A percentile compares a stretch with the other conserved stretches of the same genome.
Evolutionary conservation across 37 sponge, comb jelly and placozoan genomes (phyloP).

Genomic region (Diacarnus erythraeanus): DNA sequence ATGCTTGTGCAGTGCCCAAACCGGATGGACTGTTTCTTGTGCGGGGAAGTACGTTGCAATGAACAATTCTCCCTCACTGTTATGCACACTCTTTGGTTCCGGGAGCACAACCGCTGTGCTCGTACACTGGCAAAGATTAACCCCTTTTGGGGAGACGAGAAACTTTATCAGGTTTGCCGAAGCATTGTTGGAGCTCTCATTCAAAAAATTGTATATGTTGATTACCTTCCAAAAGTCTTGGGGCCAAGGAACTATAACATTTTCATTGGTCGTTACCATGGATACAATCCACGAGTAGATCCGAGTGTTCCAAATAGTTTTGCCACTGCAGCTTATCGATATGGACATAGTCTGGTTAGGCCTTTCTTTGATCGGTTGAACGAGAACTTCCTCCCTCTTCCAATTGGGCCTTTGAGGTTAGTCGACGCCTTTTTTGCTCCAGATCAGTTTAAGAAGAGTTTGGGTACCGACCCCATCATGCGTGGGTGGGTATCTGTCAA

Average conservation of each 20-base stretch:
- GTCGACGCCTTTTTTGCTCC: conserved; percentile 72
- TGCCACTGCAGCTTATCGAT: conserved; percentile 88
- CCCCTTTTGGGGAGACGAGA: conserved; percentile 85
- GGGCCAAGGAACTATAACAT: conserved; percentile 40
- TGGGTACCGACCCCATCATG: conserved; percentile 75
- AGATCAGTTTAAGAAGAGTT: conserved; percentile 37
- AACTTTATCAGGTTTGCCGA: conserved; percentile 84
- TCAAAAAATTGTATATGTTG: conserved; percentile 81
- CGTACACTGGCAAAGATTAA: conserved; percentile 57
- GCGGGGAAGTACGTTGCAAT: conserved; percentile 87
- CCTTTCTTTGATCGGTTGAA: conserved; percentile 67
- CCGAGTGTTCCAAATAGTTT: conserved; percentile 68
- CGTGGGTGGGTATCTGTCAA: conserved; percentile 62
- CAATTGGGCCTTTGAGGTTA: conserved; percentile 57
- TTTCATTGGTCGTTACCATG: conserved; percentile 61
- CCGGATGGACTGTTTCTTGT: conserved; percentile 64
- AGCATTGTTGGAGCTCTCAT: conserved; percentile 84
- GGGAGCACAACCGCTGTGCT: conserved; percentile 97
- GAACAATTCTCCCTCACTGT: conserved; percentile 85
- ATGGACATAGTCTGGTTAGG: conserved; percentile 83
- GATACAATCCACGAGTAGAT: conserved; percentile 67
- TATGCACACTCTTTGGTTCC: conserved; percentile 95
- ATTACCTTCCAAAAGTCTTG: conserved; percentile 84
- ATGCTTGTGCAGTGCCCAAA: conserved; percentile 35
- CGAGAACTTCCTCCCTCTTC: conserved; percentile 28